Base-by-base conservation (phyloP, 2,888 invertebrate species). In the Zonitis immaculata region DNA sequence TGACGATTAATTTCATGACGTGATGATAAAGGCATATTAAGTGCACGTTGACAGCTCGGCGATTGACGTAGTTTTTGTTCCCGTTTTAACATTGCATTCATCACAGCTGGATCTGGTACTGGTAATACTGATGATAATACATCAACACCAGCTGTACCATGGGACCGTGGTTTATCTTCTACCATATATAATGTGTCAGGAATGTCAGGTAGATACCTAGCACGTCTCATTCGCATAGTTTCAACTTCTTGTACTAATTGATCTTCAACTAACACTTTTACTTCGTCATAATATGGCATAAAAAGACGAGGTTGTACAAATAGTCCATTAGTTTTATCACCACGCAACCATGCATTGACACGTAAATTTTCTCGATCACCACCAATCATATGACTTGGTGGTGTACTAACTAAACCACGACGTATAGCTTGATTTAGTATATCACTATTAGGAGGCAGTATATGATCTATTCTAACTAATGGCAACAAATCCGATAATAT, bases 211-310 rank as follows among this genome's bases (percentile, higher is more conserved):
- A 87, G 81, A 70, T 87, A 87, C 18, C 89, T 80, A n/a, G 71
- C 69, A 27, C 74, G 66, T 35, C 75, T 64, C 63, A 69, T 62
- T n/a, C 69, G 61, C 64, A 71, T 65, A 62, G 70, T 68, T 58
- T 71, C 71, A 42, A 85, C 85, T 71, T 91, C 88, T 67, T 91
- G 88, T 48, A 88, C 85, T 69, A 88, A 79, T 68, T 91, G 89
- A 73, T 91, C 91, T 72, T 92, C 92, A 47, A 94, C 80, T 63
- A 93, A 77, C 65, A 88, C 89, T 82, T 95, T 95, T 9, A 93
- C 85, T 79, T 95, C 96, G 73, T 96, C 95, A 66, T 91, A 91
- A 74, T 95, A 95, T 32, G 96, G 95, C 82, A 91, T 88, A 77
- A 95, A 97, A 58, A 95, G 84, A 42, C 97, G 80, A 47, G 96